Base-by-base conservation (phyloP, 1,140 invertebrate genomes). In the Mercenaria mercenaria region DNA sequence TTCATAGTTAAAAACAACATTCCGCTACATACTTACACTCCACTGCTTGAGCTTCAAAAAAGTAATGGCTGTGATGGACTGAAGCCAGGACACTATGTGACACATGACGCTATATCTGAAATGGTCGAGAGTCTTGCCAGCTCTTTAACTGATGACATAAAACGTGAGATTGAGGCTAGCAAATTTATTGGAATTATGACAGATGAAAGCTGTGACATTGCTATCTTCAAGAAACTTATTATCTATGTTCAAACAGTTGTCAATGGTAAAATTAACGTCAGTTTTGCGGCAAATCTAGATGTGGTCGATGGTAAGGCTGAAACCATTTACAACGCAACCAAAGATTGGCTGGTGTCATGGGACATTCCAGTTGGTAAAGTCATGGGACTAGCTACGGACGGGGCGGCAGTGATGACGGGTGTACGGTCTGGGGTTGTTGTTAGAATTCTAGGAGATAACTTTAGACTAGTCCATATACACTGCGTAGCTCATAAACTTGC, bases 321-420 rank as follows among this genome's bases (percentile, higher is more conserved):
- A 26, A 74, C 69, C 10, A 34, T 74, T 2, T 74, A 74, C n/a
- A 39, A 74, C 18, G 1, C 15, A 23, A 39, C 39, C 4, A 39
- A 8, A 23, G 18, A 10, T 47, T 39, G 1, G 13, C 6, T 74
- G 1, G 8, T 18, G 34, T 1, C 1, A 43, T 15, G 8, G 4
- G 50, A 29, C 26, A 29, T 56, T 23, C 1, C 26, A 6, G 43
- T 43, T 52, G n/a, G 2, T 18, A 50, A 23, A 4, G 41, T 50
- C 26, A 29, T 8, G 37, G 26, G 43, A 18, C 20, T 79, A 1
- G 76, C 26, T 18, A 52, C 32, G 18, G 76, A 79, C 26, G 50
- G 76, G 2, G 76, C 76, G 23, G 13, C 43, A 18, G 76, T 79
- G 1, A 79, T 79, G 76, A 79, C 26, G 18, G 76, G 76, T 26